These are phyloP conservation scores for Ceratoteleas bidentatus DNA, from an alignment of 1,140 invertebrate species.

Conservation along the genomic window DNA sequence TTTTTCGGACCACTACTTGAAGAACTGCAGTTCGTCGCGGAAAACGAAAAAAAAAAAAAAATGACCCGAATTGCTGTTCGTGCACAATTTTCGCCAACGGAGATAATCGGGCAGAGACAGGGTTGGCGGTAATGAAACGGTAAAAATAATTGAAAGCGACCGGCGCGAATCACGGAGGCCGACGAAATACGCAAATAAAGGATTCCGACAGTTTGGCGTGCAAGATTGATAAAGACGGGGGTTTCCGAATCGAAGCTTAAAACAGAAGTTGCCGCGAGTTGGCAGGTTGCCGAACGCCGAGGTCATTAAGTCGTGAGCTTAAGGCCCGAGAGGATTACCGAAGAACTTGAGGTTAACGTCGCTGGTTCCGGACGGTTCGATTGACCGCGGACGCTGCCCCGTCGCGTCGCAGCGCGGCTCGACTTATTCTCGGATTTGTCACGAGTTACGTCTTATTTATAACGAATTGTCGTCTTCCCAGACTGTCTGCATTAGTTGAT, in stretches of 20 bases:
- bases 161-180: not conserved
- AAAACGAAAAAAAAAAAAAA: too few species aligned
- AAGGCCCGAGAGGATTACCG: slow-evolving; percentile 50
- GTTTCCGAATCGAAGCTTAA: slow-evolving; percentile 38
- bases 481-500: not conserved
- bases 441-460: slow-evolving; percentile 55
- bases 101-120: too few species aligned
- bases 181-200: slow-evolving; percentile 18
- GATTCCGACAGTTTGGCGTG: slow-evolving; percentile 15
- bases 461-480: slow-evolving; percentile 29
- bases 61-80: too few species aligned
- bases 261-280: slow-evolving; percentile 60
- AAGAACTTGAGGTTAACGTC: slow-evolving; percentile 64
- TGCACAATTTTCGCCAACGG: too few species aligned
- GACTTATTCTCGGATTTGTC: slow-evolving; percentile 59
- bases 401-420: slow-evolving; percentile 10
- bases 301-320: slow-evolving; percentile 68
- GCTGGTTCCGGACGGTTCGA: slow-evolving; percentile 60
- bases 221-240: slow-evolving; percentile 33
- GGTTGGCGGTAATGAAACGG: too few species aligned
- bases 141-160: too few species aligned
- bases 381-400: slow-evolving; percentile 52
- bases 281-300: slow-evolving; percentile 55
- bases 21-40: too few species aligned
- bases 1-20: too few species aligned